These are phyloP conservation scores for Rhinolophus ferrumequinum DNA, from an alignment of 2,113 vertebrate genomes.

Conservation along the genomic window DNA sequence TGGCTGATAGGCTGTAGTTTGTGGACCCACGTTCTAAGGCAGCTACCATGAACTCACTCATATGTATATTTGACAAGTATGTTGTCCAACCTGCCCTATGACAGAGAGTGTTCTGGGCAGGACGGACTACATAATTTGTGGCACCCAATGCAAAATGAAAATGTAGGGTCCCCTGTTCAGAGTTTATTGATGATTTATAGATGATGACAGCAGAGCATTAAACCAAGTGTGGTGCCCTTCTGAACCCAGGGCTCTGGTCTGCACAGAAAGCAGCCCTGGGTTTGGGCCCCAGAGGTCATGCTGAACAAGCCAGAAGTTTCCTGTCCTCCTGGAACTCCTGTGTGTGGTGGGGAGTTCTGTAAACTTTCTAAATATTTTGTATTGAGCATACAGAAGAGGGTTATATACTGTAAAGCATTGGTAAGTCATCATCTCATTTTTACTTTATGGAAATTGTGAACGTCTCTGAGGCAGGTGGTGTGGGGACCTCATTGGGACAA, in stretches of 20 bases:
- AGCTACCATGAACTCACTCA: not conserved
- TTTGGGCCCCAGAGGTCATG: not conserved
- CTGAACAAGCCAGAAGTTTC: not conserved
- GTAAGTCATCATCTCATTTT: not conserved
- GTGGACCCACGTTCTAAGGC: not conserved
- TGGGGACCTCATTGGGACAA: too few relatives aligned
- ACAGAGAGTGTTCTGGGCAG: not conserved
- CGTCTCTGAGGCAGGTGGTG: not conserved
- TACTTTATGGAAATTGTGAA: fast-evolving
- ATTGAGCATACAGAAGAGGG: not conserved
- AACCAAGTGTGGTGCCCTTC: not conserved
- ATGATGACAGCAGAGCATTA: not conserved
- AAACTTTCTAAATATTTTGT: not conserved
- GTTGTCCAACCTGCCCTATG: not conserved
- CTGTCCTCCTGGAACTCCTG: not conserved
- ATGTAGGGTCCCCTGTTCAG: not conserved
- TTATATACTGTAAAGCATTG: not conserved
- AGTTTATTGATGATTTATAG: not conserved
- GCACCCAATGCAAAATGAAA: not conserved
- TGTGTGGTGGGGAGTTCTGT: not conserved
- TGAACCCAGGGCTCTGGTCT: not conserved
- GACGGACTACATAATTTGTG: not conserved
- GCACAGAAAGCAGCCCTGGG: not conserved
- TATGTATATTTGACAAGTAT: not conserved
- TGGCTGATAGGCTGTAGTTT: not conserved